Base-by-base conservation (phyloP, 2,797 vertebrate genomes). In the Macrochelys suwanniensis region DNA sequence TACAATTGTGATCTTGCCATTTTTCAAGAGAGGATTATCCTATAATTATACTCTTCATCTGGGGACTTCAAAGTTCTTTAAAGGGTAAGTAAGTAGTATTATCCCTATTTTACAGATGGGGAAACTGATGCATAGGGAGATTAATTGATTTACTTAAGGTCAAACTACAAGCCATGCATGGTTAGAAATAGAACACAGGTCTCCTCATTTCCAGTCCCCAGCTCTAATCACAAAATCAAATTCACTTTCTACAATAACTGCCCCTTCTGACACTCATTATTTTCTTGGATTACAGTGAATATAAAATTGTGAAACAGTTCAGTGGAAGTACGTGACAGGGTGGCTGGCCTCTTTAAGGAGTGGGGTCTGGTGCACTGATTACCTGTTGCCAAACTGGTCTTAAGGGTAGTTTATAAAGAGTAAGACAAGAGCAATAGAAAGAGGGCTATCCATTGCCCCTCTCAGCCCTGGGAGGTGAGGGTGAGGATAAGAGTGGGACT, bases 21-120 rank as follows among this genome's bases (percentile, higher is more conserved):
- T 95, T 51, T 93, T 94, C 21, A 33, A 79, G 71, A 96, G 82
- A 37, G 61, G 31, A 85, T 92, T 87, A 94, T 89, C 28, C 61
- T 77, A 71, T 83, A 16, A 1, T 84, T 13, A 1, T 86, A 84
- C 42, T 49, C 91, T 79, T 50, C 92, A 90, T 31, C 49, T 84
- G 79, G 90, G 31, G 31, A 50, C 51, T 94, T 49, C 7, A 80
- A 26, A 42, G 33, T 65, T 65, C 61, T n/a, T 65, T 65, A 65
- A 65, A 65, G 21, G 61, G 33, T 65, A 8, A 21, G 25, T 85
- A 94, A 93, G 31, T 68, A 82, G 61, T 1, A 57, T 80, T 12
- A 33, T 82, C 33, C 7, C 61, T 91, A n/a, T 91, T 96, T 93
- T 84, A 82, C 47, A 84, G 33, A 77, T 17, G 10, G n/a, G 47